Percentiles rank a stretch among this genome's conserved stretches.
Evolutionary conservation across 2,888 invertebrate species (phyloP).

Genomic region (Escarpia spicata): DNA sequence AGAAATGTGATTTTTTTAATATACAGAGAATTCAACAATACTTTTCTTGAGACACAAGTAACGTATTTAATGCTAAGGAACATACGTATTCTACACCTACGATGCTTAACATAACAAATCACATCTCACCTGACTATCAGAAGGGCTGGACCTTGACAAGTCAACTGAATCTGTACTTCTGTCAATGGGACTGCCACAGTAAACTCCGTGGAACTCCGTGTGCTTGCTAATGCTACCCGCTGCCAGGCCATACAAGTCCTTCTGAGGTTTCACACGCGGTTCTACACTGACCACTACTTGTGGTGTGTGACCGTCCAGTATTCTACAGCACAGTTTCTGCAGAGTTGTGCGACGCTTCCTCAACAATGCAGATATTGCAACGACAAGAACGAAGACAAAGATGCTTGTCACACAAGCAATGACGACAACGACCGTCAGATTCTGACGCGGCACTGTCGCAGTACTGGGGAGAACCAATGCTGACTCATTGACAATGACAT

Average conservation of each 20-base stretch:
- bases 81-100: neutral
- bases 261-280: neutral
- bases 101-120: neutral
- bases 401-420: constrained; percentile 35
- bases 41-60: too few relatives aligned
- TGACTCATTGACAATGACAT: constrained; percentile 36
- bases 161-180: neutral
- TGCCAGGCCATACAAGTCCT: neutral
- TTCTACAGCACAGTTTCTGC: neutral
- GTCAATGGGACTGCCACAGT: neutral
- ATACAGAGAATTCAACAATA: too few relatives aligned
- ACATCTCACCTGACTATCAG: neutral
- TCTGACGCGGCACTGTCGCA: constrained; percentile 25
- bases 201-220: neutral
- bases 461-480: neutral
- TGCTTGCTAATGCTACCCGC: neutral
- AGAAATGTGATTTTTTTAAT: too few relatives aligned
- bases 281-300: neutral
- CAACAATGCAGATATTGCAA: constrained; percentile 33
- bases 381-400: constrained; percentile 34
- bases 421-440: constrained; percentile 37
- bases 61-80: neutral
- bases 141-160: neutral
- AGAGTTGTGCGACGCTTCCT: constrained; percentile 23
- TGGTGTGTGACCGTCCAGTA: neutral